Evolutionary conservation across 1,140 invertebrate species (phyloP).

Genomic region (Drosophila malerkotliana): DNA sequence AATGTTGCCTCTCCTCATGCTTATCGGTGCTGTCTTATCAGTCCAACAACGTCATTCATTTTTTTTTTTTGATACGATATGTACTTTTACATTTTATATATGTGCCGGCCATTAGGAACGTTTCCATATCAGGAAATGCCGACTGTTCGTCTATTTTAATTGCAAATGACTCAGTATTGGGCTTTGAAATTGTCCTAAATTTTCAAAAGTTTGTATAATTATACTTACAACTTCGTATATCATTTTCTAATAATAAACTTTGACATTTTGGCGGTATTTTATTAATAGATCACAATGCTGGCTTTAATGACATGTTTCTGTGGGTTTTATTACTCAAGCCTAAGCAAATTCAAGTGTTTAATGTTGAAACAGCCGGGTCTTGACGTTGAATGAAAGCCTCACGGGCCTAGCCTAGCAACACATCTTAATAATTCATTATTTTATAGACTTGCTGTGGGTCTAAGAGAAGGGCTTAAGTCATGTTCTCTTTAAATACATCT

Average conservation of each 20-base stretch:
- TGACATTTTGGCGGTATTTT: background rate
- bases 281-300: background rate
- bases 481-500: too few species aligned
- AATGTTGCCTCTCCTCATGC: background rate
- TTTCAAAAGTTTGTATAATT: too few species aligned
- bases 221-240: too few species aligned
- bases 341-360: conserved; percentile 59
- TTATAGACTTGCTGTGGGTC: too few species aligned
- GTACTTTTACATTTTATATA: background rate
- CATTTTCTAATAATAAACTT: background rate
- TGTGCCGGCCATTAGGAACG: conserved; percentile 5
- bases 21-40: conserved; percentile 38
- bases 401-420: conserved; percentile 20
- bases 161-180: conserved; percentile 4
- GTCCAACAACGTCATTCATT: conserved; percentile 42
- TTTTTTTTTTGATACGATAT: conserved; percentile 18
- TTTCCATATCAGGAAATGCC: conserved; percentile 7
- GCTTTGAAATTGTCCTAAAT: too few species aligned
- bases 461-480: too few species aligned
- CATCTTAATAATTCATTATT: background rate
- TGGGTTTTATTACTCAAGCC: conserved; percentile 15
- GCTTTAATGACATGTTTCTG: conserved; percentile 16
- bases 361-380: conserved; percentile 53
- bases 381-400: conserved; percentile 12
- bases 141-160: conserved; percentile 2